Evolutionary conservation across 2,797 vertebrate species (phyloP).

Genomic region (Sebastes umbrosus): DNA sequence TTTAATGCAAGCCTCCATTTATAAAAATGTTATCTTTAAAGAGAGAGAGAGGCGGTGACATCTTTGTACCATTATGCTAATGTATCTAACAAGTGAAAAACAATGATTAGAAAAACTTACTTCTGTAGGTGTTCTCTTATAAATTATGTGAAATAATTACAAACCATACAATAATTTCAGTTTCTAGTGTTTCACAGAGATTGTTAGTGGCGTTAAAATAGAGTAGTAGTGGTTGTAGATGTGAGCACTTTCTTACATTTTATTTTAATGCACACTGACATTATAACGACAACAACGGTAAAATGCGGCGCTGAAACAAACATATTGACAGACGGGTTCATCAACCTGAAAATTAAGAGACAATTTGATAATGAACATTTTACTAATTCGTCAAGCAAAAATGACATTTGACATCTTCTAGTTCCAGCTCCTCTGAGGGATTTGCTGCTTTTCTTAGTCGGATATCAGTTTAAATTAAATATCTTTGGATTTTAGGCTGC

Average conservation of each 20-base stretch:
- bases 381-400: not conserved
- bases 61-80: constrained; percentile 24
- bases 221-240: not conserved
- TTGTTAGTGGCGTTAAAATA: not conserved
- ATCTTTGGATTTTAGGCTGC: constrained; percentile 25
- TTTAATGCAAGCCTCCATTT: constrained; percentile 13
- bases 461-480: not conserved
- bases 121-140: not conserved
- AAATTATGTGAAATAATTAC: not conserved
- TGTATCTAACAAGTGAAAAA: not conserved
- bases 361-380: not conserved
- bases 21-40: constrained; percentile 20
- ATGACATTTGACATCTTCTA: not conserved
- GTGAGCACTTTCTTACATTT: not conserved
- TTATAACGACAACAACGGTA: not conserved
- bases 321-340: not conserved
- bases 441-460: not conserved
- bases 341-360: not conserved
- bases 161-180: not conserved
- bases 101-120: not conserved
- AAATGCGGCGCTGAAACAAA: not conserved
- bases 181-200: constrained; percentile 6
- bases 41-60: constrained; percentile 5
- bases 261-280: not conserved
- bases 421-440: not conserved